Evolutionary conservation across 1,140 invertebrate genomes (phyloP), one percentile per base, ranked within the genome.

Genomic region (Papilio glaucus): DNA sequence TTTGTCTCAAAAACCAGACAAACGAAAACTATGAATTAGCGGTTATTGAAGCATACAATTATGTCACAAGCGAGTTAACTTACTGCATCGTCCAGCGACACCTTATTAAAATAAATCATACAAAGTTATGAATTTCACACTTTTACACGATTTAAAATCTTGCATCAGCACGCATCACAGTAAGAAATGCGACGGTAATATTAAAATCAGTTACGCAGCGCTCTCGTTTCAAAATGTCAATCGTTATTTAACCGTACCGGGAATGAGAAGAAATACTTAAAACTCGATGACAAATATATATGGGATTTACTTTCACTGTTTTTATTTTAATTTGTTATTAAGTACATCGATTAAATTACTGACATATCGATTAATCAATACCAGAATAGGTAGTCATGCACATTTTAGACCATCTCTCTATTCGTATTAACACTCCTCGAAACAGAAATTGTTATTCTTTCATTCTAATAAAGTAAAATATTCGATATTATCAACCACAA

Each of bases 171-270:
- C 26, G 26, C 5, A 12, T 61, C 18, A 15, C n/a, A 61, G 26
- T 61, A 33, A 57, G 24, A 12, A 61, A 61, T 33, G 8, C n/a
- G n/a, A 61, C 8, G 12, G 57, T 33, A n/a, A 33, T 33, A 33
- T 61, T n/a, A 61, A 61, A 61, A 61, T 33, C 57, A 61, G 57
- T 61, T 29, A 33, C 57, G 29, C 9, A 15, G 29, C n/a, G 37
- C 15, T 38, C 61, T 63, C n/a, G 33, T 63, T 80, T 80, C 74
- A 42, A 80, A 82, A 82, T 82, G 81, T 80, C 81, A 82, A 78
- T 77, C 71, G 75, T 82, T 82, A 82, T 82, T 82, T 80, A 82
- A 82, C 63, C n/a, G 21, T 24, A 53, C 12, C 21, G 49, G 49
- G 21, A 53, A 18, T 9, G 49, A 24, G 49, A 53, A 53, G 24